Evolutionary conservation across 2,888 invertebrate genomes (phyloP), one percentile per base, ranked within the genome.

Genomic region (Cheiracanthium punctorium): DNA sequence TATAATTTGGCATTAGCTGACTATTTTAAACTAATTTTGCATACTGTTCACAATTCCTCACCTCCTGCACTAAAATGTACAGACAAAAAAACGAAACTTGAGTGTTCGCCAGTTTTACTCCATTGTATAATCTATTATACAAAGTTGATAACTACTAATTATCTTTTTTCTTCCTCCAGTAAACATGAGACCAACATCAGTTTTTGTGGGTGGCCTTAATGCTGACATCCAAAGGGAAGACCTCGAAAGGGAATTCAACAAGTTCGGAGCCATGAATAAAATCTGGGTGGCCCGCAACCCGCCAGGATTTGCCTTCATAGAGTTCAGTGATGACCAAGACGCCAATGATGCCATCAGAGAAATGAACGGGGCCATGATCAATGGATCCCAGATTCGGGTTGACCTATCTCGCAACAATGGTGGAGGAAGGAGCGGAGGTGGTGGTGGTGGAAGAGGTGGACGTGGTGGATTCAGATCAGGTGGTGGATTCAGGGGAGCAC

Each of bases 251-350:
- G 84, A 84, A 72, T 84, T 84, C 37, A 74, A 77, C 30, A 32
- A 48, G 14, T 84, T 84, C 75, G 88, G 88, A 2, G 70, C 69
- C 43, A 41, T 88, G 8, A 87, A 79, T 12, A 88, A 81, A 29
- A 75, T 88, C 2, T 88, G 88, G 88, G 88, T 88, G 8, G 88
- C 88, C 28, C 87, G 85, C 12, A 88, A 88, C 48, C 97, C 97
- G 90, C 97, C 97, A 90, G 97, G 97, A 91, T 97, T 97, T 93
- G 97, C 97, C 89, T 97, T 97, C 93, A 96, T 97, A 92, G 97
- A 97, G 93, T 97, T 96, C 93, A 95, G 95, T 92, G 96, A 95
- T 92, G 94, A 95, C 92, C 95, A 95, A 91, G 97, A 97, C 93
- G 97, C 97, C 52, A 96, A 96, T 92, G 95, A 95, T 91, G 97